Base-by-base conservation (phyloP, 2,888 invertebrate genomes). In the Tortrix viridana region DNA sequence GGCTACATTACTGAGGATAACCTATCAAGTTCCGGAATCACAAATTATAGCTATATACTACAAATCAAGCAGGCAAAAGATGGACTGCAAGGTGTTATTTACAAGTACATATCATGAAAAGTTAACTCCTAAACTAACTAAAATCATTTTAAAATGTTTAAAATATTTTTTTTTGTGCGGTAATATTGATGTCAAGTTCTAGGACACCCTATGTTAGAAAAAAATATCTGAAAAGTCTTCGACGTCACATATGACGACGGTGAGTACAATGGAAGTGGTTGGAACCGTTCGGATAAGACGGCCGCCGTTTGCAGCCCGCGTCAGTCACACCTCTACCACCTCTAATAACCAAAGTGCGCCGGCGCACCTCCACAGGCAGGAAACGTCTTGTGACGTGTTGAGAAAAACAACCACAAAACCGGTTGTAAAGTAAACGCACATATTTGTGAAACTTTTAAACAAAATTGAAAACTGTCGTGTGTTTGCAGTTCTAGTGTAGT, bases 181-280 rank as follows among this genome's bases (percentile, higher is more conserved):
- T n/a, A n/a, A n/a, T n/a, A n/a, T n/a, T n/a, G n/a, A n/a, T n/a
- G n/a, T n/a, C n/a, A n/a, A n/a, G n/a, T n/a, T n/a, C n/a, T n/a
- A n/a, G n/a, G n/a, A n/a, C n/a, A n/a, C n/a, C n/a, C n/a, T n/a
- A n/a, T n/a, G n/a, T n/a, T n/a, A n/a, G n/a, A n/a, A n/a, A n/a
- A n/a, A n/a, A n/a, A n/a, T n/a, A n/a, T n/a, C n/a, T 4, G 5
- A 41, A 37, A 41, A 16, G 16, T 14, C 41, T 14, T 16, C 41
- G 14, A 41, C 41, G 16, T 41, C 41, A 16, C 16, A 41, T n/a
- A 14, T 60, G 59, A 58, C 19, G 20, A 20, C 26, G 20, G 41
- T 18, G 46, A 26, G 53, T 49, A 55, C 26, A 56, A 53, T 65
- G 61, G 53, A 61, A 62, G 62, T 65, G 62, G 62, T 38, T 19